A percentile compares a stretch with the other conserved stretches of the same genome.
phyloP scores from a whole-genome alignment of 2,797 vertebrate species.

The Florisuga fusca region DNA sequence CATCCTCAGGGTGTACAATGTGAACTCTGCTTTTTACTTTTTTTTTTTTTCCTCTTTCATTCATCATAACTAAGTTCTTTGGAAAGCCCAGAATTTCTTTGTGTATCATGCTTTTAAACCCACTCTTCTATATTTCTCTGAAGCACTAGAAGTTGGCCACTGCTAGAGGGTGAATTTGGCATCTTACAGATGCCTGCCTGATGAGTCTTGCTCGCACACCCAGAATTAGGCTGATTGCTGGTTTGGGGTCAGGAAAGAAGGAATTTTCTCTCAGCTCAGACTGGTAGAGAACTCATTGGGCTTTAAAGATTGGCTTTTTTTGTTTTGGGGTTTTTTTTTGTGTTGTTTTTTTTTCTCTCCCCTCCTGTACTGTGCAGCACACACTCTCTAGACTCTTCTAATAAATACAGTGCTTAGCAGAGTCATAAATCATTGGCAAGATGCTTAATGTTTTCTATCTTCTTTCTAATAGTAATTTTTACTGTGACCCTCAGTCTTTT shows the following conservation, averaged over 20 bases:
- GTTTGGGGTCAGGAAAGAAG: conserved; percentile 2
- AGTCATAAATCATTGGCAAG: not conserved
- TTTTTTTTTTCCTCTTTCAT: not conserved
- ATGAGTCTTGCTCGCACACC: conserved; percentile 18
- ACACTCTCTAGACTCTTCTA: not conserved
- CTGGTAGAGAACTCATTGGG: not conserved
- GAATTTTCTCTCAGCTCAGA: not conserved
- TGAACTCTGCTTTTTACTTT: not conserved
- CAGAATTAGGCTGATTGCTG: not conserved
- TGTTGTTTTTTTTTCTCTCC: no score
- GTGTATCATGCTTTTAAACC: not conserved
- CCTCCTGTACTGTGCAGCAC: not conserved
- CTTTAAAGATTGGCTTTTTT: not conserved
- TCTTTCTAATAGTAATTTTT: not conserved
- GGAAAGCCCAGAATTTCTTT: not conserved
- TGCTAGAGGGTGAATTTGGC: conserved; percentile 4
- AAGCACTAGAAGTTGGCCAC: not conserved
- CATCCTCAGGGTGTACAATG: not conserved
- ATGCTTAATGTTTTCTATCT: not conserved
- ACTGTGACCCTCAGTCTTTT: not conserved
- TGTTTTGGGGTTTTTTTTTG: no score
- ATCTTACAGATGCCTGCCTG: not conserved
- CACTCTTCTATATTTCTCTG: not conserved
- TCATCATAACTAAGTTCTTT: not conserved
- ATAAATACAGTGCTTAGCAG: not conserved